A percentile compares a stretch with the other conserved stretches of the same genome.
Evolutionary conservation across 2,888 invertebrate genomes (phyloP).

Genomic region (Epinotia brunnichana): DNA sequence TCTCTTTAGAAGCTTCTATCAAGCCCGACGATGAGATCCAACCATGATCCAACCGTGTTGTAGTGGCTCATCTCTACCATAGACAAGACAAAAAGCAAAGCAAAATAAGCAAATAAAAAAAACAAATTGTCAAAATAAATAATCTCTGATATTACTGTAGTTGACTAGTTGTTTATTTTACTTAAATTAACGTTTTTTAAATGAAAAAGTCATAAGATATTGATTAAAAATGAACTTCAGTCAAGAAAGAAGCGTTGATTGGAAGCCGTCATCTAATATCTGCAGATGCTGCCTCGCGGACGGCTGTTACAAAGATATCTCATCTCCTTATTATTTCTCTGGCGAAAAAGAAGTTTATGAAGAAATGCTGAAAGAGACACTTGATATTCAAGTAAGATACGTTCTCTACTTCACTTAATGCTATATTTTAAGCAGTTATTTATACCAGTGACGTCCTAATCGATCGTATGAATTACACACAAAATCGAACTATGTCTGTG

Average conservation of each 20-base stretch:
- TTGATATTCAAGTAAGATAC: constrained; percentile 59
- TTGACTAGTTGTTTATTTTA: neutral
- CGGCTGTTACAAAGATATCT: constrained; percentile 54
- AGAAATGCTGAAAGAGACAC: constrained; percentile 59
- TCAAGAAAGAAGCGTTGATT: constrained; percentile 10
- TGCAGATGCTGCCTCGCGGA: constrained; percentile 62
- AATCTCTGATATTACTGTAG: neutral
- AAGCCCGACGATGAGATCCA: too few species aligned
- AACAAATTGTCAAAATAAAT: constrained; percentile 22
- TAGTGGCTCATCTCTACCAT: neutral
- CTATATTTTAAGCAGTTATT: neutral
- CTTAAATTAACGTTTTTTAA: neutral
- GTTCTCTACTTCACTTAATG: neutral
- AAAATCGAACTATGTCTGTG: neutral
- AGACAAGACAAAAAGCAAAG: neutral
- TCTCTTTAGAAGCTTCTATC: too few species aligned
- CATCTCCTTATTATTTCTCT: constrained; percentile 51
- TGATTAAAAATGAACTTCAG: constrained; percentile 18
- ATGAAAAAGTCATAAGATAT: constrained; percentile 2
- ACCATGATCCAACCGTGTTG: too few species aligned
- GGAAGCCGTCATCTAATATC: constrained; percentile 44
- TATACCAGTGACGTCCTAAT: neutral
- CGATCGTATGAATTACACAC: neutral
- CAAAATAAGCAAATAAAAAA: neutral
- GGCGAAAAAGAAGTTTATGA: constrained; percentile 56